Evolutionary conservation across 2,797 vertebrate genomes (phyloP), one percentile per base, ranked within the genome.

Genomic region (Spinibarbus caldwelli): DNA sequence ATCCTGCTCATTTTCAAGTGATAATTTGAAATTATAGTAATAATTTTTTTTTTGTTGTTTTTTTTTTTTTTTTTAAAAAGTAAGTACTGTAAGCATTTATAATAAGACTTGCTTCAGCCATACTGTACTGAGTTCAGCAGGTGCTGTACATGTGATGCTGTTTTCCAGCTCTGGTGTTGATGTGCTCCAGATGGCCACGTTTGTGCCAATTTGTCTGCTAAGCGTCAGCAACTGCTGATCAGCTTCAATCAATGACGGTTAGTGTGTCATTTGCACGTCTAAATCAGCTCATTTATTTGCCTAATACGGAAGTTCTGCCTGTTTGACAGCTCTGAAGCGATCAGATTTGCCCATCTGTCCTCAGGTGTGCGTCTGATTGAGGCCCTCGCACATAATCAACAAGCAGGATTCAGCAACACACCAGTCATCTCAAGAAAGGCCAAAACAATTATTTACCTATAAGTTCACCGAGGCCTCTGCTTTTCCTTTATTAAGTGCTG

Each of bases 341-440:
- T 78, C 47, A n/a, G 52, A 84, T 81, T 82, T 85, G 73, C 59
- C 59, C 89, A 70, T 86, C 87, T 81, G 82, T 23, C 88, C 80
- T 85, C 84, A 88, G 81, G 79, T 86, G 86, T 78, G 43, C 21
- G 59, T 86, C 80, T 88, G 29, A 79, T 80, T 81, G 72, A 11
- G 73, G 78, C 26, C 86, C 59, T 86, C 7, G 54, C 23, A 78
- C 41, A 66, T 93, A 93, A 94, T 94, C 88, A 94, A 90, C 71
- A 21, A 45, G 64, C 77, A 31, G 45, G 84, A 93, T 94, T 94
- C 90, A 83, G 87, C 85, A 86, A 92, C 93, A 94, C 84, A 90
- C 82, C 59, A 89, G 88, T 85, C 78, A 90, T 93, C 88, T 90
- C 47, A 9, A 86, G 85, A 90, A 89, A 86, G 67, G 79, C 83